phyloP scores from a whole-genome alignment of 2,888 invertebrate genomes.

The Pycnomerus fuliginosus region DNA sequence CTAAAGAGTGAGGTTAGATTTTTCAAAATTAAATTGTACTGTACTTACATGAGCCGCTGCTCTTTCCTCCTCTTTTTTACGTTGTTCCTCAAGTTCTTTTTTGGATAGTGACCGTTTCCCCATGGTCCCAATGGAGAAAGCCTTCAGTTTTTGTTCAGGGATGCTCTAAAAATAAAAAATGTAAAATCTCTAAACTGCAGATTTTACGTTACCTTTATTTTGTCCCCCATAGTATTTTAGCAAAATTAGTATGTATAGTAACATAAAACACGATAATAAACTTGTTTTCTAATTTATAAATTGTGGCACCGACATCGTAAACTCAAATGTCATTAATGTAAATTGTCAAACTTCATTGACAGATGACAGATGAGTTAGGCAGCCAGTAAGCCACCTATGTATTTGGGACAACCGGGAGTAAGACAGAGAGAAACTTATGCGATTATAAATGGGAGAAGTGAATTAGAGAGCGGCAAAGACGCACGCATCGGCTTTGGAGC shows the following conservation, averaged over 20 bases:
- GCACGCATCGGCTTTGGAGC: too few species aligned
- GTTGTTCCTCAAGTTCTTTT: slow-evolving; percentile 79
- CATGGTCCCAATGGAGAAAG: slow-evolving; percentile 74
- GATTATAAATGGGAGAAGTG: too few species aligned
- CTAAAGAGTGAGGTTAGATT: slow-evolving; percentile 48
- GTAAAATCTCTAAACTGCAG: background rate
- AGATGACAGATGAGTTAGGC: background rate
- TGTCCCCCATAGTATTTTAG: slow-evolving; percentile 33
- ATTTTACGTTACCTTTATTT: slow-evolving; percentile 27
- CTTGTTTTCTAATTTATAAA: background rate
- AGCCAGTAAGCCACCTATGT: background rate
- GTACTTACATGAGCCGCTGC: slow-evolving; percentile 81
- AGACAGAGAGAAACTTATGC: too few species aligned
- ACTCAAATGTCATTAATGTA: background rate
- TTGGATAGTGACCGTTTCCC: slow-evolving; percentile 75
- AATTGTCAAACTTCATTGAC: background rate
- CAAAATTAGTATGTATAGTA: too few species aligned
- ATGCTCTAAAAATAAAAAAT: slow-evolving; percentile 37
- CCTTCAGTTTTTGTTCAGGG: slow-evolving; percentile 71
- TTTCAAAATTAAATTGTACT: slow-evolving; percentile 4
- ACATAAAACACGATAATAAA: too few species aligned
- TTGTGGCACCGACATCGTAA: background rate
- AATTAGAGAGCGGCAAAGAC: too few species aligned
- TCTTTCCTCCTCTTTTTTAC: slow-evolving; percentile 85
- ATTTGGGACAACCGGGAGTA: background rate